A percentile compares a stretch with the other conserved stretches of the same genome.
Conservation (phyloP, 1,140 invertebrate species). For the Macrobrachium nipponense region DNA sequence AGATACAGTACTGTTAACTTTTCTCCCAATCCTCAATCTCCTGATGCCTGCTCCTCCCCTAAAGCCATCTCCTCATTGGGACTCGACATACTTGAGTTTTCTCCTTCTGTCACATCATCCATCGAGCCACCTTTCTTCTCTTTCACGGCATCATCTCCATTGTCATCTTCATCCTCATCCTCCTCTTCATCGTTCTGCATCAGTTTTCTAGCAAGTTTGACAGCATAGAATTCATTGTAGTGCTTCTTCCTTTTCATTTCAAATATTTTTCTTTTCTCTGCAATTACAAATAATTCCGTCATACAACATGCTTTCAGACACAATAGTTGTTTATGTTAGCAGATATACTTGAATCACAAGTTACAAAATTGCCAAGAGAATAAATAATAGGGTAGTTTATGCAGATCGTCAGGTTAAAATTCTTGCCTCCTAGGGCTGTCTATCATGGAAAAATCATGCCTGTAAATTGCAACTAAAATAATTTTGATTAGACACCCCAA, state of each 20-base stretch:
- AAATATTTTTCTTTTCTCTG: conserved; percentile 72
- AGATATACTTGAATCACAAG: too few species aligned
- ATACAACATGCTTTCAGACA: not conserved
- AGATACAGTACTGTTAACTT: too few species aligned
- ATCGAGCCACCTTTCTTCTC: conserved; percentile 40
- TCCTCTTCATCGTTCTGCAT: conserved; percentile 91
- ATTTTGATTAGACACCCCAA: too few species aligned
- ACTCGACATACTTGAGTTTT: conserved; percentile 62
- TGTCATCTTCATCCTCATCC: conserved; percentile 77
- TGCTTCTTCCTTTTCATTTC: conserved; percentile 94
- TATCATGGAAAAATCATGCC: too few species aligned
- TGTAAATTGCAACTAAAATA: too few species aligned
- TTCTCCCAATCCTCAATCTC: conserved; percentile 21
- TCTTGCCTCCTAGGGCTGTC: too few species aligned
- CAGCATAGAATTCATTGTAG: conserved; percentile 96
- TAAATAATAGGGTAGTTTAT: too few species aligned
- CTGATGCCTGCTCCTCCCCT: conserved; percentile 37
- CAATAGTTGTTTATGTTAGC: too few species aligned
- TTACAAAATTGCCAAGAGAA: too few species aligned
- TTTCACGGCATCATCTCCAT: conserved; percentile 62
- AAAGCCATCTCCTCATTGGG: conserved; percentile 42
- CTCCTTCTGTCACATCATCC: conserved; percentile 61
- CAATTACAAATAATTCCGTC: not conserved
- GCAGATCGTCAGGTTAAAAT: too few species aligned
- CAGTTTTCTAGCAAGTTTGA: conserved; percentile 89